Evolutionary conservation across 2,888 invertebrate genomes (phyloP), one percentile per base, ranked within the genome.

Genomic region (Megamerina dolium): DNA sequence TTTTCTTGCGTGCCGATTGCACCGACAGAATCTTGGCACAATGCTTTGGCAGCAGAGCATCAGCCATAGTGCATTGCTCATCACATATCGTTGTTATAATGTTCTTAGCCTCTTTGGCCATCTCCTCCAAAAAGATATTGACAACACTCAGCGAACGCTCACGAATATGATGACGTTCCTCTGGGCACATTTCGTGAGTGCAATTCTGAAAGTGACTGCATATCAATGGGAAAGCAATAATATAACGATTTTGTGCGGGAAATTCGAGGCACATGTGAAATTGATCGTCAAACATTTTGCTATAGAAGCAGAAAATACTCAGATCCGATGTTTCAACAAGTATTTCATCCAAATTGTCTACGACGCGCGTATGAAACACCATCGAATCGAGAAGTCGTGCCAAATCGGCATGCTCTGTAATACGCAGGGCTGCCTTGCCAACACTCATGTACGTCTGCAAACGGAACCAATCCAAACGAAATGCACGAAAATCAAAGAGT

Each of bases 261-360:
- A 99, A 95, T 70, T 97, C 96, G 54, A 99, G 76, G 72, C 97
- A 97, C 90, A 94, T 92, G 63, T 94, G 94, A 68, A 99, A 97
- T 71, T 97, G 96, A 61, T 90, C 93, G 70, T 97, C 94, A 73
- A 97, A 96, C 68, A 93, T 89, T 74, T 90, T 87, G 61, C 85
- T 94, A 70, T 95, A 96, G 66, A 97, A 97, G 69, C 97, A 99
- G 68, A 97, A 97, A 51, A 97, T 83, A 1, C 96, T 96, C 14
- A 99, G 76, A 75, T 99, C 97, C 1, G 96, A 95, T 3, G 95
- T 92, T 72, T 99, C 97, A 2, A 89, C 86, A 57, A 99, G 77
- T 67, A 99, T 88, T 72, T 97, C 95, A 73, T 97, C 97, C 37
- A 99, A 78, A 68, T 89, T 90, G 68, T 99, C 99, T 2, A 99